Base-by-base conservation (phyloP, 1,140 invertebrate species). In the Drosophila navojoa region DNA sequence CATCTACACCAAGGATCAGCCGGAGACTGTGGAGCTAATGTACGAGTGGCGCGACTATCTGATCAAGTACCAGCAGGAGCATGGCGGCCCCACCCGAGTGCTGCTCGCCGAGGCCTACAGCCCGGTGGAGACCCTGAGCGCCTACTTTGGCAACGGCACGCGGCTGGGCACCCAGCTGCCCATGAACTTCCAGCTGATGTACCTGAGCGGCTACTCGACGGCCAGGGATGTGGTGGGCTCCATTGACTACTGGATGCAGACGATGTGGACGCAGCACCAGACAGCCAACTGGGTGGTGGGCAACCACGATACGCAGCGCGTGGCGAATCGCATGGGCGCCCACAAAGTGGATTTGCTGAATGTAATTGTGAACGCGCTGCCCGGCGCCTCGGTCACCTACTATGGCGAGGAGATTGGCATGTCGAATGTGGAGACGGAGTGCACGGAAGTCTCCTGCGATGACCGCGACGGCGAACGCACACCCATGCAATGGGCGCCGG, bases 391-490 rank as follows among this genome's bases (percentile, higher is more conserved):
- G 1, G 93, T 97, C 1, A 95, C 95, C 60, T 97, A 97, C 90
- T 95, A 97, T 92, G 96, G 96, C 5, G 96, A 97, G 91, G 97
- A 97, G 92, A 94, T 97, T 25, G 96, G 95, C 1, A 97, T 97
- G 96, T 90, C 93, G 19, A 94, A 97, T 91, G 94, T 93, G 4
- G 61, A 74, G 2, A 91, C 94, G 0, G 84, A 91, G 10, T 95
- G 93, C 90, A 87, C 93, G 5, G 92, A 93, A 5, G 94, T 93
- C 75, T 92, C 66, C 2, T 58, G 71, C 7, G 74, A 69, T n/a
- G 85, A 91, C 10, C 85, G 95, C 13, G 95, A 96, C 86, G 94
- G 94, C 0, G 92, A 91, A 25, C 92, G 96, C 15, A 93, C 94
- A 0, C 95, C 96, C 0, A 95, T 96, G 93, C 95, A 95, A 71